Conservation (phyloP, 2,113 vertebrate genomes). For the Pristiophorus japonicus region DNA sequence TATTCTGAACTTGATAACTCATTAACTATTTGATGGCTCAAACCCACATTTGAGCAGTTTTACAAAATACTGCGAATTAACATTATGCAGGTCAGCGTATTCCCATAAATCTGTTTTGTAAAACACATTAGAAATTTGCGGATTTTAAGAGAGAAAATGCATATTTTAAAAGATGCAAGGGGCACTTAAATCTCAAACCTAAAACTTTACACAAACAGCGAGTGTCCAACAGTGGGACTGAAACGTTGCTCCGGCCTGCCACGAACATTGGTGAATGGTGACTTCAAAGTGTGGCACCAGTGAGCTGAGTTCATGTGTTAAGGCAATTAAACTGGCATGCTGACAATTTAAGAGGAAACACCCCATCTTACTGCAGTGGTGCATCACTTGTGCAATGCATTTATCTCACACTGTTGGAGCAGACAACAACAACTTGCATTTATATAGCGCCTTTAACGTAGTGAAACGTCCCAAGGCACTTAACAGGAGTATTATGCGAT, state of each 20-base stretch:
- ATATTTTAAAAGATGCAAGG: not conserved
- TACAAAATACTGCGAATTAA: not conserved
- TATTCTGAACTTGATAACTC: not conserved
- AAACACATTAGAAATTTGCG: not conserved
- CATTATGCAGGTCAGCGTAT: not conserved
- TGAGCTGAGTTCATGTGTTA: no score
- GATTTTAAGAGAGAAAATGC: not conserved
- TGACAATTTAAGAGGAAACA: no score
- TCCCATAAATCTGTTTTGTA: not conserved
- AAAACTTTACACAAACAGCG: not conserved
- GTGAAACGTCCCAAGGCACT: no score
- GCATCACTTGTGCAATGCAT: no score
- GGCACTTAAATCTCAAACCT: no score
- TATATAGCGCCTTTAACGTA: no score
- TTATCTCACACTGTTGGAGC: no score
- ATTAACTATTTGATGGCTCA: not conserved
- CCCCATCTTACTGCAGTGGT: no score
- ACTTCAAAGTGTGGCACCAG: no score
- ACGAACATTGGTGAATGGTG: not conserved
- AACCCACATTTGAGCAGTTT: not conserved
- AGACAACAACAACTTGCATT: no score
- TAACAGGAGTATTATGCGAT: no score
- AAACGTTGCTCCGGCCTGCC: not conserved
- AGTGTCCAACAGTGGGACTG: not conserved
- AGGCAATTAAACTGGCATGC: no score